Evolutionary conservation across 2,888 invertebrate species (phyloP), one percentile per base, ranked within the genome.

Genomic region (Nymphalis c-album): DNA sequence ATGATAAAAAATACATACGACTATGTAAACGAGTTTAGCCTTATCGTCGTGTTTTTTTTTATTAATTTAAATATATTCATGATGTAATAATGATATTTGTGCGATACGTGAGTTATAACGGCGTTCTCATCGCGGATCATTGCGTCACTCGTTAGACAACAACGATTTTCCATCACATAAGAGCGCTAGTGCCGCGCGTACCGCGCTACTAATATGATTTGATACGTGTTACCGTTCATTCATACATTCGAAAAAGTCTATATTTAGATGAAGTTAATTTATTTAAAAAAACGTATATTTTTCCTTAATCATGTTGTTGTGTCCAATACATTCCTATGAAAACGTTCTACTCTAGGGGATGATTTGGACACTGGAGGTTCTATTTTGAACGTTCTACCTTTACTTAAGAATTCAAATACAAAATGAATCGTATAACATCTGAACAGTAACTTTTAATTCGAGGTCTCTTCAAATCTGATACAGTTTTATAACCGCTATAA

Each of bases 381-480:
- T 40, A 35, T 1, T 13, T 50, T 45, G 17, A 64, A 60, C 16
- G 50, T 68, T 47, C 46, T 59, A 47, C 10, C 10, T 51, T 31
- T 31, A 55, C 53, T 61, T 47, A 58, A 63, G 1, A 47, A 22
- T 60, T 3, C 55, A 8, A 18, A 35, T 31, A 35, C 35, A 57
- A n/a, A 35, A 35, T n/a, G 7, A 35, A 57, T 57, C 16, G 35
- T 35, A 20, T 46, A 60, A 45, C 22, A 59, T 22, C 35, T 40
- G 35, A 58, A 22, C 48, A 40, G 50, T 51, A 59, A 40, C 31
- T 57, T 57, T 64, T 64, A 62, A 45, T 70, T 58, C 73, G 70
- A 74, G 69, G 69, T 70, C 61, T 58, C 59, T 63, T 67, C 16
- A 18, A 63, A 17, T 64, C 60, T 71, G 71, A 74, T 74, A 74